Evolutionary conservation across 1,140 invertebrate genomes (phyloP).

Genomic region (Coptotermes formosanus): DNA sequence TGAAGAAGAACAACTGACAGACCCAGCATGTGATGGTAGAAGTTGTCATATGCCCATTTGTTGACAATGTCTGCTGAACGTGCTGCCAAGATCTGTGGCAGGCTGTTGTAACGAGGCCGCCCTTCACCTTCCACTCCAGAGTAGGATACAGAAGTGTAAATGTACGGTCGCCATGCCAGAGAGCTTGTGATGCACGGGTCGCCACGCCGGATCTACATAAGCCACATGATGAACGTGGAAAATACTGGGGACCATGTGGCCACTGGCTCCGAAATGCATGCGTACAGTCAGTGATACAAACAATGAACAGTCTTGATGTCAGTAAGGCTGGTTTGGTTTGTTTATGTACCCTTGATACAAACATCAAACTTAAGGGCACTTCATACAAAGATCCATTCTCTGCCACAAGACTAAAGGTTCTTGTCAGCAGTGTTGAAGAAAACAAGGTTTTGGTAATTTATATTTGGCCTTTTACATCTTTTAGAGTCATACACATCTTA

Average conservation of each 20-base stretch:
- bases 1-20: conserved; percentile 65
- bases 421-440: too few relatives aligned
- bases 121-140: conserved; percentile 46
- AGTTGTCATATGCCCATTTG: conserved; percentile 53
- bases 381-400: too few relatives aligned
- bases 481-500: too few relatives aligned
- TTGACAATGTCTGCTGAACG: conserved; percentile 54
- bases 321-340: not conserved
- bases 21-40: conserved; percentile 56
- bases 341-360: not conserved
- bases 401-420: too few relatives aligned
- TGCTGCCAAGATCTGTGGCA: conserved; percentile 49
- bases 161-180: conserved; percentile 60
- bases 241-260: conserved; percentile 26
- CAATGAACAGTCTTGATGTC: not conserved
- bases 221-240: conserved; percentile 31
- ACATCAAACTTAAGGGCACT: too few relatives aligned
- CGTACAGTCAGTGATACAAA: not conserved
- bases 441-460: too few relatives aligned
- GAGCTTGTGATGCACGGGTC: conserved; percentile 63
- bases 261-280: not conserved
- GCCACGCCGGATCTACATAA: conserved; percentile 57
- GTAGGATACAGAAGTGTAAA: conserved; percentile 50
- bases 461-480: too few relatives aligned
- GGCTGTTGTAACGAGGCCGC: conserved; percentile 44